Conservation (phyloP, 1,140 invertebrate genomes). For the Bathynomus jamesi region DNA sequence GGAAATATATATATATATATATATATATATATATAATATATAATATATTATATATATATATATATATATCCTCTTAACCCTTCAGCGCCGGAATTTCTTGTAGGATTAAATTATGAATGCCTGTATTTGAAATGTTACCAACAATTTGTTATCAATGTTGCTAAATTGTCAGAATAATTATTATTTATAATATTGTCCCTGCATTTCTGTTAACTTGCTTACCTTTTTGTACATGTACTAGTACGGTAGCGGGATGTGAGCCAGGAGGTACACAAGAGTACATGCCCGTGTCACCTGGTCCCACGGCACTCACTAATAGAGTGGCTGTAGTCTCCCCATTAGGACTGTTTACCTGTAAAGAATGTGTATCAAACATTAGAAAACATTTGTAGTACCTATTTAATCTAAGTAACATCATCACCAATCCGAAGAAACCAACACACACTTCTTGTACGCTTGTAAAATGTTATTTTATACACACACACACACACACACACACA, state of each 20-base stretch:
- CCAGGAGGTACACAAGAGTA: conserved; percentile 13
- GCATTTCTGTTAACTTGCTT: no score
- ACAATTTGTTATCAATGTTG: no score
- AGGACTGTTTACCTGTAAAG: conserved; percentile 5
- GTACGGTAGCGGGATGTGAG: conserved; percentile 13
- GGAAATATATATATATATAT: background rate
- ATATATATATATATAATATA: background rate
- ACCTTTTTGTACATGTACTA: conserved; percentile 19
- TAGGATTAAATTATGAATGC: no score
- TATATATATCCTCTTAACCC: background rate
- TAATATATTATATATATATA: background rate
- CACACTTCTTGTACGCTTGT: no score
- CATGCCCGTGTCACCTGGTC: conserved; percentile 9
- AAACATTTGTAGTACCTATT: background rate
- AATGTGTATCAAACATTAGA: background rate
- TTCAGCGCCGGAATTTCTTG: no score
- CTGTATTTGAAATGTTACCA: no score
- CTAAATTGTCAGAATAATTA: no score
- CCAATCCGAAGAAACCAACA: no score
- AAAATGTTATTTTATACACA: no score
- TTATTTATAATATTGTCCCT: no score
- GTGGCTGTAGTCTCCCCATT: conserved; percentile 9
- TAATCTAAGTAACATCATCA: no score
- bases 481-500: no score
- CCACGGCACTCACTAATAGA: conserved; percentile 3